Evolutionary conservation across 1,140 invertebrate species (phyloP), one percentile per base, ranked within the genome.

Genomic region (Eurosta solidaginis): DNA sequence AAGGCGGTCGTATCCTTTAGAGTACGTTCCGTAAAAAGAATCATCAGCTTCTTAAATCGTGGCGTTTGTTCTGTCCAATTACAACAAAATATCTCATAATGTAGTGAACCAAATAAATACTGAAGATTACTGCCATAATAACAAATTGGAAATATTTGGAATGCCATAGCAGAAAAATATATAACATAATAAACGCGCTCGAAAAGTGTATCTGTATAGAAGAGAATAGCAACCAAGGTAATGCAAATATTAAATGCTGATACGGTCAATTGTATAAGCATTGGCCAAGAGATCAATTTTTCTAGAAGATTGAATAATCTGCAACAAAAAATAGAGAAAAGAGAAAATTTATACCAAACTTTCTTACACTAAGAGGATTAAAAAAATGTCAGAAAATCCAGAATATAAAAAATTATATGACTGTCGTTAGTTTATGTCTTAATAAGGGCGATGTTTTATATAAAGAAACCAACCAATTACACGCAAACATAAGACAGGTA

Each of bases 111-210:
- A 0, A 85, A 83, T 76, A 80, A 81, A 5, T 79, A 36, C 22
- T 83, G 81, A 17, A 79, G 80, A 33, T 85, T 81, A 1, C 83
- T 86, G 52, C 85, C 85, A 63, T 81, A 86, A 45, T 83, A 86
- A 44, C 85, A 86, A 17, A 78, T 81, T 4, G 83, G 83, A 63
- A 84, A 84, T 12, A 86, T 83, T 74, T 86, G 63, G 0, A 86
- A 22, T 0, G 81, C 76, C 78, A 86, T 81, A 6, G 78, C 81
- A 20, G 85, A 1, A 0, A 80, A 78, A 73, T 85, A 86, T 3
- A 83, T 77, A 0, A 81, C 20, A 7, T 83, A 74, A 22, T 86
- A 85, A 5, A 78, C 44, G 0, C 78, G 59, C 0, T 80, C 73
- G 49, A 82, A 78, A 0, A 82, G 82, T 1, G 80, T 80, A 3